These are phyloP conservation scores for Lymantria dispar DNA, from an alignment of 2,888 invertebrate genomes.

Conservation along the genomic window DNA sequence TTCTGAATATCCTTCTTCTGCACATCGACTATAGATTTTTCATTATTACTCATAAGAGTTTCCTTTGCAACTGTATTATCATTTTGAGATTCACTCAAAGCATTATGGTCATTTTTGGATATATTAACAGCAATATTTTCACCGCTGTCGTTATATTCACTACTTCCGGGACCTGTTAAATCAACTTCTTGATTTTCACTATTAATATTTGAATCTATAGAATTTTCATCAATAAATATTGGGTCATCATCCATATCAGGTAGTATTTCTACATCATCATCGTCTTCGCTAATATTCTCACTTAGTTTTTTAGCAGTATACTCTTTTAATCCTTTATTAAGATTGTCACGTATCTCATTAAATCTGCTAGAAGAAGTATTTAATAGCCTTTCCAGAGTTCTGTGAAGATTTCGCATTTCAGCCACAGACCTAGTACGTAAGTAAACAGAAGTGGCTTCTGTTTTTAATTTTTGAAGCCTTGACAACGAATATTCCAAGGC, in stretches of 20 bases:
- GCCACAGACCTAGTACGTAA: conserved; percentile 69
- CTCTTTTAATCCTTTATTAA: conserved; percentile 78
- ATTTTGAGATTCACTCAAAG: conserved; percentile 11
- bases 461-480: conserved; percentile 76
- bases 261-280: conserved; percentile 70
- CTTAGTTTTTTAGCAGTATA: conserved; percentile 65
- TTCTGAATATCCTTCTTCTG: conserved; percentile 3
- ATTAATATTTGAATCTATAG: conserved; percentile 58
- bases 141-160: conserved; percentile 76
- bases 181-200: conserved; percentile 62
- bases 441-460: conserved; percentile 66
- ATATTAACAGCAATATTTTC: conserved; percentile 46
- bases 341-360: conserved; percentile 78
- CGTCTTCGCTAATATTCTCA: conserved; percentile 23
- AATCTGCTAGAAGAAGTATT: conserved; percentile 79
- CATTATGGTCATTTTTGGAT: conserved; percentile 15
- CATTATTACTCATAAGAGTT: conserved; percentile 9
- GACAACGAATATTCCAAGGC: conserved; percentile 81
- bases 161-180: conserved; percentile 60
- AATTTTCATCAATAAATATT: conserved; percentile 78
- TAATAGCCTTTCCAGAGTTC: conserved; percentile 77
- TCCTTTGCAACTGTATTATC: conserved; percentile 8
- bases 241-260: conserved; percentile 65
- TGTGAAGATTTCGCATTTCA: conserved; percentile 79
- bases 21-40: neutral